A percentile compares a stretch with the other conserved stretches of the same genome.
Conservation (phyloP, 2,113 vertebrate genomes). For the Sitta europaea region DNA sequence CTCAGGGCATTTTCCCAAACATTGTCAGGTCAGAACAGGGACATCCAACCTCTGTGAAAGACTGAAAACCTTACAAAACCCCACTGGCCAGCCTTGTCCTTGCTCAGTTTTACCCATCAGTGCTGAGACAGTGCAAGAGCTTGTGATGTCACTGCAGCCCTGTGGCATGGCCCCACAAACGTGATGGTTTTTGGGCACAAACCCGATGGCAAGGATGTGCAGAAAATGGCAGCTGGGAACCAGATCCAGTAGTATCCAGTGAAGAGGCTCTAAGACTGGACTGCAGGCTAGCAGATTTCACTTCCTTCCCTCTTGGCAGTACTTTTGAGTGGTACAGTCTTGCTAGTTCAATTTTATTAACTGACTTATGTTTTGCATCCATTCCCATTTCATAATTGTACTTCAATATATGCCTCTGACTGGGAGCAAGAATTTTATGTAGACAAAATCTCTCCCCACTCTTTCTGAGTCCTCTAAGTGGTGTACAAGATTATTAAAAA, state of each 20-base stretch:
- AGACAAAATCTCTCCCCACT: neutral
- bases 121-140: neutral
- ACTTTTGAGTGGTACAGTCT: neutral
- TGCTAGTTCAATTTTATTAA: neutral
- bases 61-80: neutral
- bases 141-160: fast-evolving
- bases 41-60: neutral
- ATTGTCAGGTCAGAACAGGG: neutral
- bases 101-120: neutral
- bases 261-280: neutral
- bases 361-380: neutral
- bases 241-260: fast-evolving
- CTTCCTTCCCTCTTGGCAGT: neutral
- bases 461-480: neutral
- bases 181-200: neutral
- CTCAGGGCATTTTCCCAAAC: neutral
- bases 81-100: neutral
- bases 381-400: neutral
- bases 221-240: neutral
- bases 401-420: neutral
- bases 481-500: neutral
- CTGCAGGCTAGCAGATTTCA: neutral
- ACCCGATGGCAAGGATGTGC: neutral
- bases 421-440: neutral
- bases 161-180: neutral